These are phyloP conservation scores for Agrochola macilenta DNA, from an alignment of 2,888 invertebrate species.

Conservation along the genomic window DNA sequence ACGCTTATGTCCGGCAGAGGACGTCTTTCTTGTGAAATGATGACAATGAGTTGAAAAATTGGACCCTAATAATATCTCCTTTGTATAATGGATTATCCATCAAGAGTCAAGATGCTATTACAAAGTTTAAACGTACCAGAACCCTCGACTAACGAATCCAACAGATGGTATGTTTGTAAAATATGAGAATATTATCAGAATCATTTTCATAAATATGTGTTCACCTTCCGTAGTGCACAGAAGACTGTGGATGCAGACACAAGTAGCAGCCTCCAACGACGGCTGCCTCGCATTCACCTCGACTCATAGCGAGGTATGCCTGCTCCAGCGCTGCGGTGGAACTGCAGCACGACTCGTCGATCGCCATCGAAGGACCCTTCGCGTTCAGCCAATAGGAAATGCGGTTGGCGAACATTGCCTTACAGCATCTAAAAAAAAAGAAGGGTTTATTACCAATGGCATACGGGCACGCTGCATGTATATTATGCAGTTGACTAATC, in stretches of 20 bases:
- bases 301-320: conserved; percentile 76
- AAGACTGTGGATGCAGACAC: conserved; percentile 89
- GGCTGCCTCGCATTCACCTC: conserved; percentile 86
- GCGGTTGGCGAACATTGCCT: conserved; percentile 83
- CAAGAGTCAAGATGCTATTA: not conserved
- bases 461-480: too few relatives aligned
- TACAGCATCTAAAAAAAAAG: too few relatives aligned
- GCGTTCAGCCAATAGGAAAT: conserved; percentile 84
- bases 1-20: too few relatives aligned
- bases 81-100: not conserved
- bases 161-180: not conserved
- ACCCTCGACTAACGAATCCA: not conserved
- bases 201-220: not conserved
- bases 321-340: conserved; percentile 77
- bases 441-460: too few relatives aligned
- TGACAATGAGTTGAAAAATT: too few relatives aligned
- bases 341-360: conserved; percentile 81
- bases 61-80: too few relatives aligned
- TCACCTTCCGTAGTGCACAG: conserved; percentile 80
- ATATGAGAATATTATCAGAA: not conserved
- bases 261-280: conserved; percentile 91
- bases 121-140: not conserved
- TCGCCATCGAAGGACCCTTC: conserved; percentile 81
- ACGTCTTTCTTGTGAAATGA: too few relatives aligned
- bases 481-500: too few relatives aligned